A percentile compares a stretch with the other conserved stretches of the same genome.
phyloP scores from a whole-genome alignment of 2,113 vertebrate species.

The Nycticryphes semicollaris region DNA sequence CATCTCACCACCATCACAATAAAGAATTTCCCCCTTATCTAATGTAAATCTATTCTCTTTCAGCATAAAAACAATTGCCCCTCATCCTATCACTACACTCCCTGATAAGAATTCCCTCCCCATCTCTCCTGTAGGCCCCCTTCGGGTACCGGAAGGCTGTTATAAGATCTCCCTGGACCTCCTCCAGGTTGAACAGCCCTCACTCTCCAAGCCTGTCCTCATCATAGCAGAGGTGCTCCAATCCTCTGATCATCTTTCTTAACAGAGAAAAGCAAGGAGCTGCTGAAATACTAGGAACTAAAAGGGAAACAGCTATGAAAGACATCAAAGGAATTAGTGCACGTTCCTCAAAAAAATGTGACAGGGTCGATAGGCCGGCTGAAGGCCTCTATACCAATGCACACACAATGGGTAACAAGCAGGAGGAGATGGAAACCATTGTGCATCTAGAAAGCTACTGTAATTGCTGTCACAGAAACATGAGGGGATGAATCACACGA shows the following conservation, averaged over 20 bases:
- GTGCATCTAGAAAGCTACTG: neutral
- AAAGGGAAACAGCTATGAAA: neutral
- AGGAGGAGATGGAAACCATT: neutral
- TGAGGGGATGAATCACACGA: neutral
- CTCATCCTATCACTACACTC: neutral
- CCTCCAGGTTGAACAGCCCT: neutral
- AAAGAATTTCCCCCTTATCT: neutral
- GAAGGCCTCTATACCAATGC: neutral
- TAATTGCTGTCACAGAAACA: neutral
- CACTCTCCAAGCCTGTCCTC: neutral
- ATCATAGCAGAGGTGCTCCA: neutral
- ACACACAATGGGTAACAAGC: neutral
- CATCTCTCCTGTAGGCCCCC: neutral
- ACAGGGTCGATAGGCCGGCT: neutral
- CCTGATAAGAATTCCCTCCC: neutral
- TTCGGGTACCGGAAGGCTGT: neutral
- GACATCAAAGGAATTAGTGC: neutral
- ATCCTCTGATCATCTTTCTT: neutral
- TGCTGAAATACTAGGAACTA: neutral
- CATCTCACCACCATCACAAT: neutral
- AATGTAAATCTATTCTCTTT: neutral
- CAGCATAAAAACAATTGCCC: neutral
- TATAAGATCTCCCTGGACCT: neutral
- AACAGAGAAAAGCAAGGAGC: neutral
- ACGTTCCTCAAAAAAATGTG: neutral